Percentiles rank a stretch among this genome's conserved stretches.
Conservation (phyloP, 2,888 invertebrate genomes). For the Meiosimyza decipiens region DNA sequence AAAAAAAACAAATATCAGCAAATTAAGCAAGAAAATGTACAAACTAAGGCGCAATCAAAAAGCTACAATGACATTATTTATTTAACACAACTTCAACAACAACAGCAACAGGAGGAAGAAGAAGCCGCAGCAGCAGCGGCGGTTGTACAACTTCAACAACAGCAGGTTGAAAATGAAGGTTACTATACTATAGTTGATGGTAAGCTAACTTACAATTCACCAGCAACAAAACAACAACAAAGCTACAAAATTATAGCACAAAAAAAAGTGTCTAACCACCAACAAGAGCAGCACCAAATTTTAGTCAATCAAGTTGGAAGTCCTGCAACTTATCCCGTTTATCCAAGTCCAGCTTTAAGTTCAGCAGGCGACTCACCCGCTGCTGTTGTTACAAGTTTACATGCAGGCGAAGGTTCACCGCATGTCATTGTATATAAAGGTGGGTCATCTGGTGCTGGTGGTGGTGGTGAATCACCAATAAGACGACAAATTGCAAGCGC, state of each 20-base stretch:
- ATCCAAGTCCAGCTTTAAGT: slow-evolving; percentile 76
- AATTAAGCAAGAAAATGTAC: slow-evolving; percentile 68
- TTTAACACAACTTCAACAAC: slow-evolving; percentile 64
- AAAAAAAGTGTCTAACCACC: slow-evolving; percentile 39
- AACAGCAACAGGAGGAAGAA: slow-evolving; percentile 54
- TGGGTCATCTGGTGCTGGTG: slow-evolving; percentile 45
- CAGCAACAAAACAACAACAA: slow-evolving; percentile 39
- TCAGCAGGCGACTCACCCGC: slow-evolving; percentile 61
- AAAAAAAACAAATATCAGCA: slow-evolving; percentile 51
- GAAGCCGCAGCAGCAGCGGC: slow-evolving; percentile 48
- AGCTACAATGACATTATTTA: slow-evolving; percentile 77
- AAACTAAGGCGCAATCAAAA: slow-evolving; percentile 83
- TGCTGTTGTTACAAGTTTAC: slow-evolving; percentile 56
- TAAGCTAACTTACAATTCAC: slow-evolving; percentile 45
- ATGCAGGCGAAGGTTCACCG: slow-evolving; percentile 54
- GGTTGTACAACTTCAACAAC: slow-evolving; percentile 53
- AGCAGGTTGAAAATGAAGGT: slow-evolving; percentile 42
- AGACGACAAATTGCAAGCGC: slow-evolving; percentile 57
- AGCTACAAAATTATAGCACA: slow-evolving; percentile 41
- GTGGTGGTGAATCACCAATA: slow-evolving; percentile 52
- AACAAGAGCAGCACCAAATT: slow-evolving; percentile 50
- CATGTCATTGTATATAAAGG: slow-evolving; percentile 65
- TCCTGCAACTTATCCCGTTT: slow-evolving; percentile 75
- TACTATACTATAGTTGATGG: slow-evolving; percentile 51
- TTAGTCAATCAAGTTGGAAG: slow-evolving; percentile 51